A percentile compares a stretch with the other conserved stretches of the same genome.
These are phyloP conservation scores for Gymnopithys bicolor DNA, from an alignment of 2,797 vertebrate species.

Conservation along the genomic window DNA sequence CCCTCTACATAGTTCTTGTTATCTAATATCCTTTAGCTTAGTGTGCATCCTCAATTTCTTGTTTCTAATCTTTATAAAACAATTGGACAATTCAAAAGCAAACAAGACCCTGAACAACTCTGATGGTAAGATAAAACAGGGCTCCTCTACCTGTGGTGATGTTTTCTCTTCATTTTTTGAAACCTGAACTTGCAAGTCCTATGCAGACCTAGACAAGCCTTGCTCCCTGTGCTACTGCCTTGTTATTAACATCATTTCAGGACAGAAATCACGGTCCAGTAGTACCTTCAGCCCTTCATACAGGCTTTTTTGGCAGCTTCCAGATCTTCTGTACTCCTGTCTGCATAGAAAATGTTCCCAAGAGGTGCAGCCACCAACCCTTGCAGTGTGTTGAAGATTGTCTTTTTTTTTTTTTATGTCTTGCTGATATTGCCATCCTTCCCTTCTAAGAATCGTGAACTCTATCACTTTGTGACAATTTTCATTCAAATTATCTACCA, in stretches of 20 bases:
- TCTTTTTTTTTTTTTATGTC: background rate
- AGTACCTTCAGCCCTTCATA: background rate
- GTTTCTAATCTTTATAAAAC: background rate
- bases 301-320: background rate
- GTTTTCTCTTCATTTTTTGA: background rate
- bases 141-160: background rate
- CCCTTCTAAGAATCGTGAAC: background rate
- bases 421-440: slow-evolving; percentile 20
- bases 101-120: background rate
- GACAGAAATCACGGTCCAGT: background rate
- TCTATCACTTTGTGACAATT: slow-evolving; percentile 36
- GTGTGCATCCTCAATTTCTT: background rate
- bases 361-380: background rate
- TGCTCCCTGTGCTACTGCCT: background rate
- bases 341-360: background rate
- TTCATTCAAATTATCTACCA: slow-evolving; percentile 61
- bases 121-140: background rate
- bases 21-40: background rate
- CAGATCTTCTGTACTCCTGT: background rate
- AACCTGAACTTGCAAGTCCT: background rate
- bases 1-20: background rate
- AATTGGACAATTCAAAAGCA: background rate
- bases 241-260: background rate
- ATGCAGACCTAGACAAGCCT: background rate
- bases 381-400: background rate